These are phyloP conservation scores for Sebastes fasciatus DNA, from an alignment of 2,113 vertebrate species.

Conservation along the genomic window DNA sequence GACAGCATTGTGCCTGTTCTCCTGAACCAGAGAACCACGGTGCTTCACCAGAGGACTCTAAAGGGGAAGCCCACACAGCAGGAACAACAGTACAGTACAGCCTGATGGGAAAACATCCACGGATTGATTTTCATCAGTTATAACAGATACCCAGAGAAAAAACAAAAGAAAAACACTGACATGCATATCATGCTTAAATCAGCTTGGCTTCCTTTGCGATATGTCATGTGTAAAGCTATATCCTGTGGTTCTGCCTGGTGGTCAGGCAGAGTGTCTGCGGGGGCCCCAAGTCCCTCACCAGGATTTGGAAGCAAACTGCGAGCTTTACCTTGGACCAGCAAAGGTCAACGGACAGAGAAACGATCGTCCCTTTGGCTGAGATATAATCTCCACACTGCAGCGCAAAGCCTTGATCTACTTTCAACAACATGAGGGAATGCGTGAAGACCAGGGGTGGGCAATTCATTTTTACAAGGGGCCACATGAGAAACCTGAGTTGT, in stretches of 20 bases:
- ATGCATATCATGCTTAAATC: slow-evolving; percentile 60
- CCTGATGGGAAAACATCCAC: slow-evolving; percentile 64
- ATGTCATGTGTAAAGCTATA: slow-evolving; percentile 59
- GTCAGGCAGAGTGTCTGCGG: slow-evolving; percentile 43
- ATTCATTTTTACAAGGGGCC: too few relatives aligned
- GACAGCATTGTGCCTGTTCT: slow-evolving; percentile 58
- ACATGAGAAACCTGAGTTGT: too few relatives aligned
- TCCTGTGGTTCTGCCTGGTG: slow-evolving; percentile 58
- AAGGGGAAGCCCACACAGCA: slow-evolving; percentile 77
- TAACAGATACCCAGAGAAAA: slow-evolving; percentile 37
- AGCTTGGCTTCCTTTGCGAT: slow-evolving; percentile 54
- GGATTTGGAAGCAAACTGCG: slow-evolving; percentile 30
- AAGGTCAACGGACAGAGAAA: slow-evolving; percentile 42
- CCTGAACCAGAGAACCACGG: slow-evolving; percentile 51
- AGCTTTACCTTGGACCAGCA: slow-evolving; percentile 53
- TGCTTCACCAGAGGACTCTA: slow-evolving; percentile 46
- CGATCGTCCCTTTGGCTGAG: slow-evolving; percentile 33
- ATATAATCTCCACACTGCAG: slow-evolving; percentile 20
- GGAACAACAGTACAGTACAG: slow-evolving; percentile 59
- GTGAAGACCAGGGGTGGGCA: too few relatives aligned
- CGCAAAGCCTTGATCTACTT: slow-evolving; percentile 43
- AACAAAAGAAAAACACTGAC: slow-evolving; percentile 39
- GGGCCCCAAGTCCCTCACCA: slow-evolving; percentile 42
- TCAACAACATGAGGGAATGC: slow-evolving; percentile 18
- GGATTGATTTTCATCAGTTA: slow-evolving; percentile 67